Evolutionary conservation across 2,888 invertebrate species (phyloP).

Genomic region (Cacoxenus indagator): DNA sequence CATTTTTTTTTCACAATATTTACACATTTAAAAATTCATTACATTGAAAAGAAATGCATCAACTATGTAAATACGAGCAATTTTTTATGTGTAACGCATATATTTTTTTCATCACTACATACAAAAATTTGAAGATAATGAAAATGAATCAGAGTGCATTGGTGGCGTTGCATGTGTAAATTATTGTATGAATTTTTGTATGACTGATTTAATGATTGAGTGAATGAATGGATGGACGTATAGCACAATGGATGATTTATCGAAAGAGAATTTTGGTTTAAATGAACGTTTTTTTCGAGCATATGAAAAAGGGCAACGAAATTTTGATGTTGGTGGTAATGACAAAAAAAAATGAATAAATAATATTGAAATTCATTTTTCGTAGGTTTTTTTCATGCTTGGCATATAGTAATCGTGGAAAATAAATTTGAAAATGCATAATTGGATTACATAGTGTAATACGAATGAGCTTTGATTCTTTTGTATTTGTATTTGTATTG

Average conservation of each 20-base stretch:
- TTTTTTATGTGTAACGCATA: background rate
- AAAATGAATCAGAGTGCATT: background rate
- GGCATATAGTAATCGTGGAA: background rate
- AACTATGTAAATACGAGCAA: slow-evolving; percentile 8
- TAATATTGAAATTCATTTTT: background rate
- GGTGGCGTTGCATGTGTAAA: background rate
- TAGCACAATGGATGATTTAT: background rate
- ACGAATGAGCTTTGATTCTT: background rate
- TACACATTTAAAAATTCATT: slow-evolving; percentile 14
- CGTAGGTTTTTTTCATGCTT: background rate
- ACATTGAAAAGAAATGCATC: background rate
- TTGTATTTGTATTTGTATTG: too few species aligned
- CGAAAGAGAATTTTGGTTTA: background rate
- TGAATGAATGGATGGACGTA: slow-evolving; percentile 12
- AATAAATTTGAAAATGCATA: background rate
- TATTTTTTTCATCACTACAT: background rate
- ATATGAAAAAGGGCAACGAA: background rate
- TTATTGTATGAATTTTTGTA: background rate
- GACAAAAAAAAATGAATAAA: background rate
- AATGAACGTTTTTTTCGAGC: background rate
- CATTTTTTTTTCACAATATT: slow-evolving; percentile 3
- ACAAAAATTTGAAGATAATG: background rate
- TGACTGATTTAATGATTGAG: background rate
- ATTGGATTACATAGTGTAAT: background rate
- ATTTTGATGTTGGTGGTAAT: background rate